Base-by-base conservation (phyloP, 2,797 vertebrate species). In the Cuniculus paca region DNA sequence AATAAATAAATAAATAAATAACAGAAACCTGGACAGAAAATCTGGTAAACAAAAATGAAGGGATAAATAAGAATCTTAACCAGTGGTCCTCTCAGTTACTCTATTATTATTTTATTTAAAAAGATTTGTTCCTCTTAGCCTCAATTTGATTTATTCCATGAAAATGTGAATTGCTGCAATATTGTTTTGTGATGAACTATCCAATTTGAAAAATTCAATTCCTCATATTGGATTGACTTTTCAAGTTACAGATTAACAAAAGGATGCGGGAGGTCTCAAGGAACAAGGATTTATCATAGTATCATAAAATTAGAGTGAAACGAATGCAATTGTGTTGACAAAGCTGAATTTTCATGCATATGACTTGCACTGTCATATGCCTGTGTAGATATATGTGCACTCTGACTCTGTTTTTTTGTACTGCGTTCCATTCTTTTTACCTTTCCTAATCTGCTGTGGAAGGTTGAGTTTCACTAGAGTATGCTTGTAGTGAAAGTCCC, bases 401-500 rank as follows among this genome's bases (percentile, higher is more conserved):
- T 16, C 2, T 74, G 45, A n/a, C 0, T 45, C 0, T 22, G 13
- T 52, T 52, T 26, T 13, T 9, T 36, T 65, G 5, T 39, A 19
- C 26, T 10, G 0, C 0, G 36, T 60, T 54, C 8, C 8, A 20
- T 19, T 28, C 28, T 16, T 56, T 45, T 28, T 50, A 28, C 1
- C 2, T 36, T 39, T 6, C 85, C 39, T 78, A 26, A 81, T 28
- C 22, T 3, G 6, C 6, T 13, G 4, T n/a, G 36, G 8, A 89
- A 28, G 79, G 1, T 34, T 92, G 16, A 82, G 80, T 88, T 75
- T 96, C 88, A 86, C n/a, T 88, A 52, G 24, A 95, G 60, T 2
- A 81, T 65, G 4, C 4, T 36, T 85, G 3, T 58, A 75, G 3
- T 31, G 24, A 79, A 95, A 65, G 75, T 94, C 36, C n/a, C 89